Conservation (phyloP, 2,888 invertebrate genomes). For the Drosophila ochracea region DNA sequence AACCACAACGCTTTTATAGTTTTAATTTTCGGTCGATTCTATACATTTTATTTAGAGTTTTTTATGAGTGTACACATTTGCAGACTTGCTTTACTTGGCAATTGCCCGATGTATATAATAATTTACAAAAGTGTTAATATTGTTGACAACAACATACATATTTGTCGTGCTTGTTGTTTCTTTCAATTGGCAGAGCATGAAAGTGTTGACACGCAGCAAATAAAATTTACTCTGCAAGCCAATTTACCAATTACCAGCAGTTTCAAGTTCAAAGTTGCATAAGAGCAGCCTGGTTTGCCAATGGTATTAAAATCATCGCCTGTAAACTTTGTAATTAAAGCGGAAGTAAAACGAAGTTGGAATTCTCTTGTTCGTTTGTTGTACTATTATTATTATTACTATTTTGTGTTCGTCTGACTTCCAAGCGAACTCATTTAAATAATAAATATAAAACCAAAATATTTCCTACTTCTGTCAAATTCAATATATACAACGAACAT, state of each 20-base stretch:
- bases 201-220: conserved; percentile 63
- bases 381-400: background rate
- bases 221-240: conserved; percentile 34
- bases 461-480: background rate
- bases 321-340: conserved; percentile 64
- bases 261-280: conserved; percentile 69
- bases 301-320: conserved; percentile 5
- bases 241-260: conserved; percentile 37
- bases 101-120: conserved; percentile 39
- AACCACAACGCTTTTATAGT: background rate
- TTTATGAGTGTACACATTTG: conserved; percentile 8
- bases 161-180: conserved; percentile 32
- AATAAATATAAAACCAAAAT: background rate
- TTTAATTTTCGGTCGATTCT: background rate
- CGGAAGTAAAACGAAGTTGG: conserved; percentile 26
- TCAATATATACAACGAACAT: conserved; percentile 9
- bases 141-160: conserved; percentile 44
- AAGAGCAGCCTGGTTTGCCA: conserved; percentile 8
- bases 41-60: background rate
- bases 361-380: conserved; percentile 14
- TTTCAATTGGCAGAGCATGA: conserved; percentile 69
- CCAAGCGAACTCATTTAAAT: background rate
- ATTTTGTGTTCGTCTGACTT: background rate
- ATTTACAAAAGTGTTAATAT: conserved; percentile 56
- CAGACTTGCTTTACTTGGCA: conserved; percentile 19